These are phyloP conservation scores for Fregetta grallaria DNA, from an alignment of 2,113 vertebrate species.

Conservation along the genomic window DNA sequence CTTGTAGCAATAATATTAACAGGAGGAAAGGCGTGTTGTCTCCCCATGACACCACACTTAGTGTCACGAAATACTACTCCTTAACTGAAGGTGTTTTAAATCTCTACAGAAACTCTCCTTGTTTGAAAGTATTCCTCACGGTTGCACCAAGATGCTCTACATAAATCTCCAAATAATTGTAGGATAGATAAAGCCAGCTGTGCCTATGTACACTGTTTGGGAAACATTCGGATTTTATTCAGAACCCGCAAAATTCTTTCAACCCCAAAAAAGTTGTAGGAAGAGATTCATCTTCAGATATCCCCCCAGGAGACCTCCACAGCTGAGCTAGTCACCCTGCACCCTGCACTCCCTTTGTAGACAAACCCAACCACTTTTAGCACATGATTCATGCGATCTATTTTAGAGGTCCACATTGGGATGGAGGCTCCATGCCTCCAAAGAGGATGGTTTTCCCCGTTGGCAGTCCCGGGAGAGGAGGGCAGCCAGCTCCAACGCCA, in stretches of 20 bases:
- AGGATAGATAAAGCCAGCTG: not conserved
- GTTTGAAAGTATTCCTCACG: not conserved
- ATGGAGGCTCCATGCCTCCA: accelerated
- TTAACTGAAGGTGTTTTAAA: not conserved
- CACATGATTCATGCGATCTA: not conserved
- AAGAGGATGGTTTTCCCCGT: not conserved
- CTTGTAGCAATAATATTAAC: not conserved
- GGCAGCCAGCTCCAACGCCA: not conserved
- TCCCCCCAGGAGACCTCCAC: not conserved
- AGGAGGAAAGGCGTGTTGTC: not conserved
- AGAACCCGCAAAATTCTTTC: not conserved
- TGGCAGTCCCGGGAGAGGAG: not conserved
- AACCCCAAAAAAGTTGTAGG: not conserved
- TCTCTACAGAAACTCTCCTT: not conserved
- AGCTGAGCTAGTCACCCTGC: not conserved
- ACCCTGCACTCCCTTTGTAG: not conserved
- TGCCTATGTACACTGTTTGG: not conserved
- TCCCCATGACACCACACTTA: not conserved
- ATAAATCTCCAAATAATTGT: not conserved
- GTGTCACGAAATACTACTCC: not conserved
- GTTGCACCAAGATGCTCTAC: not conserved
- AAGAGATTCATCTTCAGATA: not conserved
- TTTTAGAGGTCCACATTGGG: not conserved
- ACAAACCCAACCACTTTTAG: not conserved
- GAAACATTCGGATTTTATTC: not conserved